Evolutionary conservation across 2,113 vertebrate genomes (phyloP).

Genomic region (Isurus oxyrinchus): DNA sequence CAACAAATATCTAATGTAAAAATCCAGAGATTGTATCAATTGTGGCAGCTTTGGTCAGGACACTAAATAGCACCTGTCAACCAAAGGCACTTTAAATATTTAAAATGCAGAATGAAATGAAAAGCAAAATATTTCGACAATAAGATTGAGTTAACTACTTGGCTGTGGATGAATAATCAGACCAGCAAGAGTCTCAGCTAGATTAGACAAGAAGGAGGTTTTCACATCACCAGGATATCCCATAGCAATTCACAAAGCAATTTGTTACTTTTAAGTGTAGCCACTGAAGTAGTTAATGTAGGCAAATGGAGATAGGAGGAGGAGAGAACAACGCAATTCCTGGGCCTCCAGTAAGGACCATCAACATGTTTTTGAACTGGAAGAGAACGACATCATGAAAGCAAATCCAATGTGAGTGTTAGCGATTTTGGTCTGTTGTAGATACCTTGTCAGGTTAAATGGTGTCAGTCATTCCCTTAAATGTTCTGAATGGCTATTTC

Average conservation of each 20-base stretch:
- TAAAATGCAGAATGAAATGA: too few relatives aligned
- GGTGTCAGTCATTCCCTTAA: background rate
- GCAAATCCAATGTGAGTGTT: background rate
- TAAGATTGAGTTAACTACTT: too few relatives aligned
- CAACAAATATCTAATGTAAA: too few relatives aligned
- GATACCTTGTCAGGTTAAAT: background rate
- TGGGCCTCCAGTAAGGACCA: background rate
- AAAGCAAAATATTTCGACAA: too few relatives aligned
- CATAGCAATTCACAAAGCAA: background rate
- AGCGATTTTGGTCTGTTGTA: background rate
- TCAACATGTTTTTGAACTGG: background rate
- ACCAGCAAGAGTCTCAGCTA: too few relatives aligned
- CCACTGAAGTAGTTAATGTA: background rate
- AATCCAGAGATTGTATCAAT: too few relatives aligned
- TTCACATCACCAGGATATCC: background rate
- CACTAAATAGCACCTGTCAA: too few relatives aligned
- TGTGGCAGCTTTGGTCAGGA: too few relatives aligned
- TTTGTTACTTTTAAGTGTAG: background rate
- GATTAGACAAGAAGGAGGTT: too few relatives aligned
- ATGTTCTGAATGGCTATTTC: background rate
- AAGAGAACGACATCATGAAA: background rate
- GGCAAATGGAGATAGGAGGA: background rate
- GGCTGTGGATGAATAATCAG: too few relatives aligned
- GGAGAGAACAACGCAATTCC: background rate
- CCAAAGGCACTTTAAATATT: too few relatives aligned